These are phyloP conservation scores for Drepana arcuata DNA, from an alignment of 1,140 invertebrate species.

Conservation along the genomic window DNA sequence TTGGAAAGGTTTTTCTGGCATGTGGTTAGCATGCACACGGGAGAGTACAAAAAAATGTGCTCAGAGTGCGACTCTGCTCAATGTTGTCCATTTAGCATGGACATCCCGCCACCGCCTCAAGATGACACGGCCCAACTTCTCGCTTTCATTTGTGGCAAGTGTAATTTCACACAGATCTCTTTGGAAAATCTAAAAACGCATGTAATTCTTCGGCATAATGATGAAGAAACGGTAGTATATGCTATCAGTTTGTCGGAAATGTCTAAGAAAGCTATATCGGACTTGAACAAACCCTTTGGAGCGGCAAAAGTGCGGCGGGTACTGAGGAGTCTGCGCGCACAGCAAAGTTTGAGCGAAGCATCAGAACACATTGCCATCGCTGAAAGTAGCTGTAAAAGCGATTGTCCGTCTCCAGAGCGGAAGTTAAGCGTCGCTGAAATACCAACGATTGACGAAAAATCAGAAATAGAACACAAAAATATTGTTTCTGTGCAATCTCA, in stretches of 20 bases:
- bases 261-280: slow-evolving; percentile 27
- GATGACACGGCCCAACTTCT: slow-evolving; percentile 58
- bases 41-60: slow-evolving; percentile 79
- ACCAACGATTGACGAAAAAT: too few relatives aligned
- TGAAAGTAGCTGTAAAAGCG: too few relatives aligned
- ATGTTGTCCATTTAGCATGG: slow-evolving; percentile 38
- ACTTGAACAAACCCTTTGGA: not conserved
- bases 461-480: slow-evolving; percentile 4
- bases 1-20: slow-evolving; percentile 77
- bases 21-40: slow-evolving; percentile 78
- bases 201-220: slow-evolving; percentile 70
- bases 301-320: slow-evolving; percentile 13
- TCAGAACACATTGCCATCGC: too few relatives aligned
- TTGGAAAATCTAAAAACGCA: slow-evolving; percentile 74
- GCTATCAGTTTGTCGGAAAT: slow-evolving; percentile 50
- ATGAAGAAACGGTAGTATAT: slow-evolving; percentile 52
- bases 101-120: slow-evolving; percentile 53
- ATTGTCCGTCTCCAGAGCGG: too few relatives aligned
- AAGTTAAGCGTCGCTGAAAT: too few relatives aligned
- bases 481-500: slow-evolving; percentile 29
- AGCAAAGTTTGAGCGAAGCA: too few relatives aligned
- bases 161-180: slow-evolving; percentile 79
- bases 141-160: slow-evolving; percentile 77
- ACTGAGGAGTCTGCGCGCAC: slow-evolving; percentile 33
- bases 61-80: slow-evolving; percentile 59